These are phyloP conservation scores for Sebastes taczanowskii DNA, from an alignment of 2,797 vertebrate species.

Conservation along the genomic window DNA sequence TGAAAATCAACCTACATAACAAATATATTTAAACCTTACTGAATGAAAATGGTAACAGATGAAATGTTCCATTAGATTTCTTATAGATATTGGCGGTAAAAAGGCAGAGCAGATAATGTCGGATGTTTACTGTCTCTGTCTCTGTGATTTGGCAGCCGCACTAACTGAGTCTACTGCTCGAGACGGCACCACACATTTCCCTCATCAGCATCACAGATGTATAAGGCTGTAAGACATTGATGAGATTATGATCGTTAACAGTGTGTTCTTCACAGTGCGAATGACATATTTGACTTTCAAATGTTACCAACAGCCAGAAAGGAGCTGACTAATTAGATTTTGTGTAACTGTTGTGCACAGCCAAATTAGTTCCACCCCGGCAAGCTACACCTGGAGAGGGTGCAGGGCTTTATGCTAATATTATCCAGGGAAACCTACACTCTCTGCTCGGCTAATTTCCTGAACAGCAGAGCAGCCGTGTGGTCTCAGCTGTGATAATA, in stretches of 20 bases:
- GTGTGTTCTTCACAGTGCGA: constrained; percentile 22
- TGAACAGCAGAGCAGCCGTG: constrained; percentile 57
- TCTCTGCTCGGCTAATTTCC: constrained; percentile 65
- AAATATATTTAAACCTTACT: background rate
- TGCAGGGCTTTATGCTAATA: constrained; percentile 56
- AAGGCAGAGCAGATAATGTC: background rate
- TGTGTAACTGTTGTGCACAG: constrained; percentile 42
- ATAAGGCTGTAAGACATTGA: constrained; percentile 15
- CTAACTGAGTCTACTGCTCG: background rate
- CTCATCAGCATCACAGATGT: constrained; percentile 4
- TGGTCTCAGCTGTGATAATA: constrained; percentile 75
- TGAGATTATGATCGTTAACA: constrained; percentile 40
- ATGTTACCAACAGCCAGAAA: constrained; percentile 18
- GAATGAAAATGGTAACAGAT: background rate
- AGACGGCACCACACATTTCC: background rate
- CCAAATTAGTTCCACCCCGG: constrained; percentile 63
- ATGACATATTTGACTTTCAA: constrained; percentile 44
- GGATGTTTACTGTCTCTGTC: constrained; percentile 7
- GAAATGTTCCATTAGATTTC: constrained; percentile 1
- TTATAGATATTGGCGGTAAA: background rate
- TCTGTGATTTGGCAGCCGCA: background rate
- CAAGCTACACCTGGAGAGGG: constrained; percentile 57
- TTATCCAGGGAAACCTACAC: constrained; percentile 66
- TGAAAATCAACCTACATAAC: background rate
- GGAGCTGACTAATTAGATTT: constrained; percentile 45